These are phyloP conservation scores for Eumacrocentrus americanus DNA, from an alignment of 2,888 invertebrate species.

Conservation along the genomic window DNA sequence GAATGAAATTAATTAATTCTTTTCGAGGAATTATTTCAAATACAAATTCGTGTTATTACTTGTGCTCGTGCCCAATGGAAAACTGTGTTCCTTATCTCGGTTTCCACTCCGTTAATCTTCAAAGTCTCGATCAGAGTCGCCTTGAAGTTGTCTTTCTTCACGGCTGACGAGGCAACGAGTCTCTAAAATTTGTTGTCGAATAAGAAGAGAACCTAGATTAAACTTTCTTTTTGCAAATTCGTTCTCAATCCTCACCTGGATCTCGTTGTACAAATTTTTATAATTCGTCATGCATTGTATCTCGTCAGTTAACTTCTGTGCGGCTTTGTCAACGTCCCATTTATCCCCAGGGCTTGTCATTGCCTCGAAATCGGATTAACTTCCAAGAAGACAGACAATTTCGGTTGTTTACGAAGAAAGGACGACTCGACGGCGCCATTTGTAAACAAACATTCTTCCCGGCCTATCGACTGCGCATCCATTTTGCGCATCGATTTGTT, in stretches of 20 bases:
- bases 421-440: slow-evolving; percentile 47
- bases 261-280: slow-evolving; percentile 75
- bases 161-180: slow-evolving; percentile 77
- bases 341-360: slow-evolving; percentile 62
- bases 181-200: slow-evolving; percentile 65
- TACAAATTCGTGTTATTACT: too few species aligned
- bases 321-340: slow-evolving; percentile 74
- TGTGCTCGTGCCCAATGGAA: slow-evolving; percentile 78
- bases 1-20: background rate
- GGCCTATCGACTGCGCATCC: background rate
- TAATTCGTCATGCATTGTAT: slow-evolving; percentile 78
- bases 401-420: background rate
- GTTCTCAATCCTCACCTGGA: slow-evolving; percentile 81
- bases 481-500: background rate
- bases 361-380: background rate
- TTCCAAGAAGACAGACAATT: background rate
- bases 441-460: slow-evolving; percentile 51
- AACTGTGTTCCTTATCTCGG: slow-evolving; percentile 81
- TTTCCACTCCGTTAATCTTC: slow-evolving; percentile 79
- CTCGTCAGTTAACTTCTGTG: slow-evolving; percentile 79
- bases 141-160: slow-evolving; percentile 80
- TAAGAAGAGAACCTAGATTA: too few species aligned
- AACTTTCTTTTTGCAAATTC: too few species aligned
- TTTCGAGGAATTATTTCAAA: too few species aligned
- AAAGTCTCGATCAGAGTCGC: slow-evolving; percentile 77